A percentile compares a stretch with the other conserved stretches of the same genome.
These are phyloP conservation scores for Arrhopalites spinosus DNA, from an alignment of 2,888 invertebrate genomes.

Conservation along the genomic window DNA sequence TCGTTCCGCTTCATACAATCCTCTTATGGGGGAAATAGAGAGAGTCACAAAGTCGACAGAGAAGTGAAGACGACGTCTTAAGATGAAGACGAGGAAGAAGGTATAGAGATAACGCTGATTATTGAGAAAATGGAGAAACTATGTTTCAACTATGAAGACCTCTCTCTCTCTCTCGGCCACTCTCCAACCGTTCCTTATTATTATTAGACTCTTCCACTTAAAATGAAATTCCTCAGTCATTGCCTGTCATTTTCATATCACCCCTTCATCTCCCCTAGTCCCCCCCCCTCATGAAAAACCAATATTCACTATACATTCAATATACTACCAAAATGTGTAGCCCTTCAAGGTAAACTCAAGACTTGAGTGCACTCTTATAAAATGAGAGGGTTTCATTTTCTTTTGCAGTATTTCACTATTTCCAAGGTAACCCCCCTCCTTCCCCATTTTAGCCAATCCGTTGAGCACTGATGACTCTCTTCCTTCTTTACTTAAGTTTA, in stretches of 20 bases:
- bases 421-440: conserved; percentile 17
- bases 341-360: too few relatives aligned
- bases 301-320: conserved; percentile 8
- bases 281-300: conserved; percentile 4
- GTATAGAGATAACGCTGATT: conserved; percentile 27
- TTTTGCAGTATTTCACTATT: background rate
- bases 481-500: background rate
- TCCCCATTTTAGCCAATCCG: conserved; percentile 26
- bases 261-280: conserved; percentile 1
- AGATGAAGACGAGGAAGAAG: background rate
- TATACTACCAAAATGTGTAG: too few relatives aligned
- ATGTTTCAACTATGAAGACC: background rate
- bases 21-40: conserved; percentile 6
- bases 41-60: conserved; percentile 7
- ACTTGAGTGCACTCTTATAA: background rate
- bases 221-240: conserved; percentile 33
- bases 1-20: conserved; percentile 23
- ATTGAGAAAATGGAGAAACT: conserved; percentile 27
- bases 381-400: background rate
- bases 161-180: background rate
- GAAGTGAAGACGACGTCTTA: background rate
- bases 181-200: conserved; percentile 3
- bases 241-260: conserved; percentile 36
- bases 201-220: conserved; percentile 31
- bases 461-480: conserved; percentile 24